Evolutionary conservation across 2,888 invertebrate genomes (phyloP).

Genomic region (Brachypterus glaber): DNA sequence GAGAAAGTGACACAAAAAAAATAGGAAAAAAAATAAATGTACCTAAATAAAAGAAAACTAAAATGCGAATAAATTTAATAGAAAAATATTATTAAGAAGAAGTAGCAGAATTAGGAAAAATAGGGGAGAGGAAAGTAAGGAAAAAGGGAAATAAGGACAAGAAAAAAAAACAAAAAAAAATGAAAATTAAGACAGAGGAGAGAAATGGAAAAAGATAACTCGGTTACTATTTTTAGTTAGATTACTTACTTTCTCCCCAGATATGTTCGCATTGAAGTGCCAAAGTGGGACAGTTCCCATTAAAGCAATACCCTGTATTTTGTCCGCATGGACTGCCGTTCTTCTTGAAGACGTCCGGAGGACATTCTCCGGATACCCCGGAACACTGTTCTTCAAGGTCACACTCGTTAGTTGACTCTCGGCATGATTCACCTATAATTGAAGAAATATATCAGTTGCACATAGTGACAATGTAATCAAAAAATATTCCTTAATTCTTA

Average conservation of each 20-base stretch:
- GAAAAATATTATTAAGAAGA: not conserved
- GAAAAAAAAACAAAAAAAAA: not conserved
- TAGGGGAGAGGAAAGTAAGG: not conserved
- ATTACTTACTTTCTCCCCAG: slow-evolving; percentile 67
- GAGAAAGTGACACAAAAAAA: too few species aligned
- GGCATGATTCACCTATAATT: too few species aligned
- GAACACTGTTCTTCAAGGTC: slow-evolving; percentile 93
- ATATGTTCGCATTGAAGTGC: slow-evolving; percentile 82
- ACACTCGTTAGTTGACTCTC: slow-evolving; percentile 83
- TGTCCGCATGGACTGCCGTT: slow-evolving; percentile 80
- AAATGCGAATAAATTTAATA: not conserved
- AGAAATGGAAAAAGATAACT: not conserved
- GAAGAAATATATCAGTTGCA: too few species aligned
- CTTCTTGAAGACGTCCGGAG: slow-evolving; percentile 79
- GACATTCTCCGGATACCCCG: slow-evolving; percentile 83
- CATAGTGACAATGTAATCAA: too few species aligned
- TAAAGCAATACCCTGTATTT: slow-evolving; percentile 76
- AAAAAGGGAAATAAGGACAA: slow-evolving; percentile 4
- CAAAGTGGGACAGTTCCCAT: slow-evolving; percentile 83
- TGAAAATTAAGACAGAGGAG: not conserved
- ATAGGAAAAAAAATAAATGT: too few species aligned
- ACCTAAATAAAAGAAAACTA: not conserved
- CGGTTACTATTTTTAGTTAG: not conserved
- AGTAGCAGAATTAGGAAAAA: not conserved
- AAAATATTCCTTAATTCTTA: too few species aligned